Evolutionary conservation across 2,888 invertebrate species (phyloP).

Genomic region (Rhagonycha lutea): DNA sequence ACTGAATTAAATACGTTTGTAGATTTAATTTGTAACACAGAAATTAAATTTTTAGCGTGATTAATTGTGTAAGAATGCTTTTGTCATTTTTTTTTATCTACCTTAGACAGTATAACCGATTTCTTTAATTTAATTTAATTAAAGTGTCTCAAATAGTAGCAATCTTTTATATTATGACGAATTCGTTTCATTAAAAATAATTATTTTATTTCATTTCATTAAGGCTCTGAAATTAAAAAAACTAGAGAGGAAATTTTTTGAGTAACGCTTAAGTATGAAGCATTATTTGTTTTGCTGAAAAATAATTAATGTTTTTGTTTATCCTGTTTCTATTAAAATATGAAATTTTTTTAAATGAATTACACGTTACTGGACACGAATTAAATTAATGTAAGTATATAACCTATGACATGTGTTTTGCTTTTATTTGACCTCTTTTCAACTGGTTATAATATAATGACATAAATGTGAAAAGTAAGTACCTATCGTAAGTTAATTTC

Average conservation of each 20-base stretch:
- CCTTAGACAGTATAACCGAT: not conserved
- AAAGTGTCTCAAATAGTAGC: not conserved
- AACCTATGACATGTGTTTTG: no score
- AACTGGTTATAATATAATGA: no score
- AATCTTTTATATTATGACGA: not conserved
- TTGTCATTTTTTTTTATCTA: not conserved
- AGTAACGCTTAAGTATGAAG: not conserved
- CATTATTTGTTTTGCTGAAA: not conserved
- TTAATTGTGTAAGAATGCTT: not conserved
- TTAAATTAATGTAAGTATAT: no score
- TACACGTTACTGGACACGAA: no score
- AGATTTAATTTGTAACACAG: conserved; percentile 25
- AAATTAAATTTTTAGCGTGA: conserved; percentile 5
- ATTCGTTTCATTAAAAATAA: not conserved
- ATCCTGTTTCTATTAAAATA: not conserved
- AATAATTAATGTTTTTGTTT: not conserved
- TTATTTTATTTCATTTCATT: not conserved
- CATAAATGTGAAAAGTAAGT: no score
- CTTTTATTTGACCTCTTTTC: no score
- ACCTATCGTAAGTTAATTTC: no score
- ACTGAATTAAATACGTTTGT: conserved; percentile 19
- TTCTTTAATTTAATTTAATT: not conserved
- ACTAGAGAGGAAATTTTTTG: not conserved
- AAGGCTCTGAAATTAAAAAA: not conserved
- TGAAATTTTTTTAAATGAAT: no score